Percentiles rank a stretch among this genome's conserved stretches.
These are phyloP conservation scores for Griposia aprilina DNA, from an alignment of 2,888 invertebrate species.

Conservation along the genomic window DNA sequence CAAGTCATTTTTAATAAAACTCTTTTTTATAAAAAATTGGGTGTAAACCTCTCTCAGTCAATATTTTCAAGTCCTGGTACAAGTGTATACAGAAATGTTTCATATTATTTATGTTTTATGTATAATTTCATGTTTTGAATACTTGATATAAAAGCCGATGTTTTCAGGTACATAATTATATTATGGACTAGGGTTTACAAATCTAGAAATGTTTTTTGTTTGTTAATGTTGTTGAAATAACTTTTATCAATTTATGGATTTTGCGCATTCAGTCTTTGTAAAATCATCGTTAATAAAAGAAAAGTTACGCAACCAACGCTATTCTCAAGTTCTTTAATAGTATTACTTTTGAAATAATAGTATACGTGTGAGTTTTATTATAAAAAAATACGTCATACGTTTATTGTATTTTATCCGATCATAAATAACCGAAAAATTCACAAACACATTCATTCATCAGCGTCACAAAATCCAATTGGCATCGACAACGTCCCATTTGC, in stretches of 20 bases:
- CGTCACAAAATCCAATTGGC: slow-evolving; percentile 54
- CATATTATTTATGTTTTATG: neutral
- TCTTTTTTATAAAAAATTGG: neutral
- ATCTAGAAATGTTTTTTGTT: neutral
- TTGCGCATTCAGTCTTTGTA: neutral
- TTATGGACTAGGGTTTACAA: neutral
- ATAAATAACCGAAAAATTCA: slow-evolving; percentile 22
- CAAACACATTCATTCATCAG: slow-evolving; percentile 16
- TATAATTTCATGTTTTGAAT: neutral
- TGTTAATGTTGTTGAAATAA: neutral
- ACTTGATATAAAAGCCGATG: neutral
- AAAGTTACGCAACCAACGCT: too few species aligned
- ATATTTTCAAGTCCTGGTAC: neutral
- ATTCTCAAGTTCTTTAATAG: too few species aligned
- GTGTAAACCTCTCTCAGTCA: neutral
- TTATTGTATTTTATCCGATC: too few species aligned
- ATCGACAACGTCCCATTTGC: slow-evolving; percentile 54
- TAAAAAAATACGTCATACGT: neutral
- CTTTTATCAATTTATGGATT: neutral
- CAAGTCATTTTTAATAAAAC: neutral
- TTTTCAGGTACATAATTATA: neutral
- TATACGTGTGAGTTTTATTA: neutral
- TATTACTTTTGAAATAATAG: too few species aligned
- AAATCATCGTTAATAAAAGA: neutral
- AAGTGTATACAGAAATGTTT: neutral